Percentiles rank a stretch among this genome's conserved stretches.
phyloP scores from a whole-genome alignment of 2,888 invertebrate genomes.

The Eupithecia dodoneata region DNA sequence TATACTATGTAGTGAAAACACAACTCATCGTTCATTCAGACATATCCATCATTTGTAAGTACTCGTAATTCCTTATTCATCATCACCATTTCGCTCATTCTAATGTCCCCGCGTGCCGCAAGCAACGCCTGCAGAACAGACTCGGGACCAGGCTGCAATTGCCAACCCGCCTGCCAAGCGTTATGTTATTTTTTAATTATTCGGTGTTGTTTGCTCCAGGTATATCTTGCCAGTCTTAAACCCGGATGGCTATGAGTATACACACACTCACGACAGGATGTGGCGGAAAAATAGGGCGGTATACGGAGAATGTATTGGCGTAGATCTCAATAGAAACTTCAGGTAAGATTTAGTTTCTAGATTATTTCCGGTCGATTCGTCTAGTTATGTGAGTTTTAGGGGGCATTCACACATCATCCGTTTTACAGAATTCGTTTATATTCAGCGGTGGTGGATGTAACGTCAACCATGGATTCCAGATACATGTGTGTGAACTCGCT shows the following conservation, averaged over 20 bases:
- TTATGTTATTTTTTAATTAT: neutral
- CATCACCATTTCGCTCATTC: neutral
- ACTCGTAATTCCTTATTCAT: neutral
- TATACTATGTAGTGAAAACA: neutral
- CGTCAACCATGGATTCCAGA: too few species aligned
- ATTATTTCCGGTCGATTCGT: neutral
- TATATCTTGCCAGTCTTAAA: constrained; percentile 90
- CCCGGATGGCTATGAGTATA: constrained; percentile 95
- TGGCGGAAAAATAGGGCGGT: constrained; percentile 91
- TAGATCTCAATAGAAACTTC: constrained; percentile 94
- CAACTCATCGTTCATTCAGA: neutral
- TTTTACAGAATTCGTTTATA: too few species aligned
- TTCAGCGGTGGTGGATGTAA: too few species aligned
- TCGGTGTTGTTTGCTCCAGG: constrained; percentile 56
- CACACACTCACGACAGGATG: constrained; percentile 90
- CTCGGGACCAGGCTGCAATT: neutral
- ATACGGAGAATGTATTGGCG: constrained; percentile 88
- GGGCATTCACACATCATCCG: too few species aligned
- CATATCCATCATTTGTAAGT: neutral
- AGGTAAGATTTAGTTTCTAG: constrained; percentile 71
- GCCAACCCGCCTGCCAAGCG: neutral
- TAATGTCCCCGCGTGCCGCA: too few species aligned
- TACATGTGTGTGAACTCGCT: too few species aligned
- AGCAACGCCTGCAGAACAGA: too few species aligned
- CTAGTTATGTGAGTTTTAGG: too few species aligned